Base-by-base conservation (phyloP, 1,140 invertebrate species). In the Drosophila chauvacae region DNA sequence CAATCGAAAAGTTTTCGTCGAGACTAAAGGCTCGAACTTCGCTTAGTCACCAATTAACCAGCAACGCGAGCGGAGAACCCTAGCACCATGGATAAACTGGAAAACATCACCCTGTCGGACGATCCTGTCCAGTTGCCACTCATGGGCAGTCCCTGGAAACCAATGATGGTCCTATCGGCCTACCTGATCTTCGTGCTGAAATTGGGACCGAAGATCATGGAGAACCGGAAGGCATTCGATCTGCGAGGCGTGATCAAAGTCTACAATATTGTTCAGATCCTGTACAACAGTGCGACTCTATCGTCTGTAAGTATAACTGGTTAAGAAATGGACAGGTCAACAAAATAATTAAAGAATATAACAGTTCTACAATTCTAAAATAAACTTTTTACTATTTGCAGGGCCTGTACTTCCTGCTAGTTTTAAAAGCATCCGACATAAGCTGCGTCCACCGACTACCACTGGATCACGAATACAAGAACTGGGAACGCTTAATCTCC, bases 151-250 rank as follows among this genome's bases (percentile, higher is more conserved):
- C 96, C 96, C 13, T 95, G 94, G 14, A 96, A 97, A 0, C 93
- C 97, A 0, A 48, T 96, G 0, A 94, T 94, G 0, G 94, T 97
- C 23, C 81, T 96, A 7, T 94, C 94, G 0, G 93, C 94, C 0
- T 97, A 97, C 80, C 78, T 97, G 18, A 95, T 96, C 91, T 96
- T 97, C 85, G 59, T 88, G 7, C 60, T 90, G 0, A 83, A 82
- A 51, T 85, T 93, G 23, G 97, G 97, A 2, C 97, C 96, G 6
- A 94, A 92, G 50, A 95, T 96, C 61, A 98, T 98, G 97, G 94
- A 95, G 74, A 94, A 97, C 72, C 94, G 96, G 59, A 95, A 97
- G 87, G 96, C 97, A 0, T 97, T 95, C 75, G 93, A 96, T 26
- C 93, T 98, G 11, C 96, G 96, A 66, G 59, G 94, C 33, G 87